Conservation (phyloP, 2,888 invertebrate species). For the Leptura quadrifasciata region DNA sequence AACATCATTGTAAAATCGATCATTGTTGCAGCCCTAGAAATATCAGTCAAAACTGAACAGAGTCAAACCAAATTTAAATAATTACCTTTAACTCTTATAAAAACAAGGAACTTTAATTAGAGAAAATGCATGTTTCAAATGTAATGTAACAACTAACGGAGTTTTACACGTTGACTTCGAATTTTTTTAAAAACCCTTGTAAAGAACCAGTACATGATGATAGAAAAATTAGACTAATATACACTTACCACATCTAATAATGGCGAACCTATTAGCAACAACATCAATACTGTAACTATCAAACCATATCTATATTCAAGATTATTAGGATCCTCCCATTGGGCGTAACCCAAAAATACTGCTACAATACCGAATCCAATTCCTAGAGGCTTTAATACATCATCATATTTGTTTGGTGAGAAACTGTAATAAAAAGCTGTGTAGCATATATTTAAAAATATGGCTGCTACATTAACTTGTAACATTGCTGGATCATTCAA, state of each 20-base stretch:
- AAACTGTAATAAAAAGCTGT: constrained; percentile 81
- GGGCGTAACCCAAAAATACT: constrained; percentile 79
- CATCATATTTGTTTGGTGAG: constrained; percentile 74
- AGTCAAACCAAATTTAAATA: too few species aligned
- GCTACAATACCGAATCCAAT: constrained; percentile 77
- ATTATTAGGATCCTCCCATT: constrained; percentile 79
- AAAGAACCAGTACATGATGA: too few species aligned
- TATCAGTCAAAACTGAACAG: too few species aligned
- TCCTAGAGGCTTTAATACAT: constrained; percentile 77
- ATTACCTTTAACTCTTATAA: too few species aligned
- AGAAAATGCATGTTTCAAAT: too few species aligned
- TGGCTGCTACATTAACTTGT: constrained; percentile 85
- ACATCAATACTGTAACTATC: constrained; percentile 81
- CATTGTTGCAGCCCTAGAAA: too few species aligned
- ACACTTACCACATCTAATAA: constrained; percentile 81
- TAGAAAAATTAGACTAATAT: neutral
- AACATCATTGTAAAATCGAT: too few species aligned
- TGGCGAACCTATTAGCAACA: constrained; percentile 82
- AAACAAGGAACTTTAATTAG: too few species aligned
- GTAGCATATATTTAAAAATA: constrained; percentile 82
- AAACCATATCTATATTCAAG: constrained; percentile 84
- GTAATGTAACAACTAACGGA: too few species aligned
- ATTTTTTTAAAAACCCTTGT: too few species aligned
- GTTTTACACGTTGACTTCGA: too few species aligned
- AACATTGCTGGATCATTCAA: constrained; percentile 86